Evolutionary conservation across 2,888 invertebrate genomes (phyloP).

Genomic region (Hemaris fuciformis): DNA sequence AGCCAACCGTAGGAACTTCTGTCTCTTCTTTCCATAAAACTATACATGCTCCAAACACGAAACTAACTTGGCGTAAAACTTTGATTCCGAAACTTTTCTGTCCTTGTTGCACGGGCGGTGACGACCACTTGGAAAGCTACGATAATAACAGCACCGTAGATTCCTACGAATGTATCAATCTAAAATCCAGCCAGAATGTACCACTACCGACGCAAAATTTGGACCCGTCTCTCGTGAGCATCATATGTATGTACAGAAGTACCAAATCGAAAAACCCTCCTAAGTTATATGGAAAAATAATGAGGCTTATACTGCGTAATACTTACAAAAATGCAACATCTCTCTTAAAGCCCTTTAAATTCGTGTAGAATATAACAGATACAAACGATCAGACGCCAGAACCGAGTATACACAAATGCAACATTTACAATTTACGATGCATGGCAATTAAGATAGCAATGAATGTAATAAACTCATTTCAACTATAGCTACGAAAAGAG

Average conservation of each 20-base stretch:
- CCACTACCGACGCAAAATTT: conserved; percentile 38
- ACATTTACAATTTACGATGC: background rate
- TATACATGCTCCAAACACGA: conserved; percentile 19
- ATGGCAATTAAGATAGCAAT: too few species aligned
- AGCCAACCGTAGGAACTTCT: conserved; percentile 39
- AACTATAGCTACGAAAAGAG: too few species aligned
- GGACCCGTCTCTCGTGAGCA: conserved; percentile 60
- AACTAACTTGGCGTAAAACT: conserved; percentile 32
- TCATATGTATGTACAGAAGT: conserved; percentile 47
- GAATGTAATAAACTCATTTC: too few species aligned
- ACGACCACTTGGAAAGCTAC: conserved; percentile 36
- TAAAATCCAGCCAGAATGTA: conserved; percentile 36
- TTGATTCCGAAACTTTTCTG: conserved; percentile 48
- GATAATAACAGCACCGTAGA: conserved; percentile 31
- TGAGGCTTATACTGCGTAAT: conserved; percentile 45
- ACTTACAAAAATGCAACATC: conserved; percentile 47
- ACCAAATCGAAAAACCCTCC: conserved; percentile 37
- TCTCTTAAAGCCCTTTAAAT: conserved; percentile 28
- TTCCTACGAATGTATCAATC: conserved; percentile 59
- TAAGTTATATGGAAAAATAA: conserved; percentile 42
- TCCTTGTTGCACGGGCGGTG: conserved; percentile 60
- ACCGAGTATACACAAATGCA: conserved; percentile 16
- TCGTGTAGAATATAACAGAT: conserved; percentile 23
- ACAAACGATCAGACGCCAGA: conserved; percentile 9
- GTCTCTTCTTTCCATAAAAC: conserved; percentile 32